Conservation (phyloP, 2,888 invertebrate genomes). For the Creontiades dilutus region DNA sequence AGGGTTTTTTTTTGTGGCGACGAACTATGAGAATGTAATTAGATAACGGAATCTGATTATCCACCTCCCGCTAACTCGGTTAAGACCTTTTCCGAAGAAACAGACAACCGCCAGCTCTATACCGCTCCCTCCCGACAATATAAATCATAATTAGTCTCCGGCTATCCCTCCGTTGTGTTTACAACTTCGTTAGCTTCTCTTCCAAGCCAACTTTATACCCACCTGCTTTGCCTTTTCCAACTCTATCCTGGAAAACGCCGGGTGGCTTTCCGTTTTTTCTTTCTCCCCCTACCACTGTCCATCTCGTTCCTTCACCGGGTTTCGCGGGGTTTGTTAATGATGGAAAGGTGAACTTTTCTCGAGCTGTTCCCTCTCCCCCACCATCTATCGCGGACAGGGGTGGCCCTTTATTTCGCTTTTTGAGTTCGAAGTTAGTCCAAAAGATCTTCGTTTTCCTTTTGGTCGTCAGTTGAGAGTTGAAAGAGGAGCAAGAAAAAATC, state of each 20-base stretch:
- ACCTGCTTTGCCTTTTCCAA: slow-evolving; percentile 65
- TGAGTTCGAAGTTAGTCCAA: slow-evolving; percentile 31
- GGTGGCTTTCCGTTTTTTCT: slow-evolving; percentile 28
- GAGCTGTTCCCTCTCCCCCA: slow-evolving; percentile 38
- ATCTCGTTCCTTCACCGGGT: neutral
- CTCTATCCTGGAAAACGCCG: slow-evolving; percentile 23
- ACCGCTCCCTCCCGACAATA: slow-evolving; percentile 38
- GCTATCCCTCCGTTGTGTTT: slow-evolving; percentile 69
- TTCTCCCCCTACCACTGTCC: neutral
- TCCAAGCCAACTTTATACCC: slow-evolving; percentile 64
- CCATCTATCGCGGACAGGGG: neutral
- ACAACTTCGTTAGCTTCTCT: slow-evolving; percentile 70
- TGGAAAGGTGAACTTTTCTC: slow-evolving; percentile 55
- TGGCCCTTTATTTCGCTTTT: slow-evolving; percentile 30
- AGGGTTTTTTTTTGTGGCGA: slow-evolving; percentile 51
- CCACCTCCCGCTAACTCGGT: slow-evolving; percentile 58
- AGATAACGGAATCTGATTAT: slow-evolving; percentile 70
- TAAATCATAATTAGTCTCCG: slow-evolving; percentile 70
- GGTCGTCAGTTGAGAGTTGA: neutral
- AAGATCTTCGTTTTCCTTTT: slow-evolving; percentile 19
- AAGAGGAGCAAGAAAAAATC: slow-evolving; percentile 6
- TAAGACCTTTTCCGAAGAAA: slow-evolving; percentile 51
- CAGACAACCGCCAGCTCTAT: slow-evolving; percentile 6
- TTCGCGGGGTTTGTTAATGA: slow-evolving; percentile 56
- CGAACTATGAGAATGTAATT: slow-evolving; percentile 70